A percentile compares a stretch with the other conserved stretches of the same genome.
Evolutionary conservation across 92 coral and sea anemone genomes (phyloP).

Genomic region (Heteractis magnifica): DNA sequence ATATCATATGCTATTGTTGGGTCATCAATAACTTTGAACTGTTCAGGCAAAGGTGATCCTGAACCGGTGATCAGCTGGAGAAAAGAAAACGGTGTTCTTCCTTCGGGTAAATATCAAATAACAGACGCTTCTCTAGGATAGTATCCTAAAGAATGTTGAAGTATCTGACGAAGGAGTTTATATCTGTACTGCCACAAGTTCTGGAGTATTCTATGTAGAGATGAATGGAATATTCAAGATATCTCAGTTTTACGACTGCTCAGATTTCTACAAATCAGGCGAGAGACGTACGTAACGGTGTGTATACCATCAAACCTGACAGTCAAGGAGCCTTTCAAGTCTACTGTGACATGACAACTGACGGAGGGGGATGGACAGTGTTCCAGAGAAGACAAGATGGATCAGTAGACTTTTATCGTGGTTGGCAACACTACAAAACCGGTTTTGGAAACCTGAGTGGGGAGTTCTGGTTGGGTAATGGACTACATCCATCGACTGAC

Average conservation of each 20-base stretch:
- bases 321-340: slow-evolving; percentile 16
- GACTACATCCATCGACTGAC: slow-evolving; percentile 40
- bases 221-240: too few relatives aligned
- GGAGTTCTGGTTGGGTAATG: slow-evolving; percentile 46
- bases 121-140: background rate
- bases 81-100: slow-evolving; percentile 13
- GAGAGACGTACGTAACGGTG: background rate
- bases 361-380: slow-evolving; percentile 44
- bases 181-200: slow-evolving; percentile 4
- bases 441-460: slow-evolving; percentile 34
- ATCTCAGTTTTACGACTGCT: slow-evolving; percentile 16
- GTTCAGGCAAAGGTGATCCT: slow-evolving; percentile 30
- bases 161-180: background rate
- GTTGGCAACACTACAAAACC: slow-evolving; percentile 7
- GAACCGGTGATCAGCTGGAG: slow-evolving; percentile 21
- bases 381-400: slow-evolving; percentile 41
- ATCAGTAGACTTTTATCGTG: slow-evolving; percentile 23
- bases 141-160: background rate
- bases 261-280: slow-evolving; percentile 7
- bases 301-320: slow-evolving; percentile 18
- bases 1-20: background rate
- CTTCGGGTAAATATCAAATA: background rate
- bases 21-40: background rate
- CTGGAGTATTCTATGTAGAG: background rate
- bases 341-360: slow-evolving; percentile 47